These are phyloP conservation scores for Lasioglossum marginatum DNA, from an alignment of 2,888 invertebrate genomes.

Conservation along the genomic window DNA sequence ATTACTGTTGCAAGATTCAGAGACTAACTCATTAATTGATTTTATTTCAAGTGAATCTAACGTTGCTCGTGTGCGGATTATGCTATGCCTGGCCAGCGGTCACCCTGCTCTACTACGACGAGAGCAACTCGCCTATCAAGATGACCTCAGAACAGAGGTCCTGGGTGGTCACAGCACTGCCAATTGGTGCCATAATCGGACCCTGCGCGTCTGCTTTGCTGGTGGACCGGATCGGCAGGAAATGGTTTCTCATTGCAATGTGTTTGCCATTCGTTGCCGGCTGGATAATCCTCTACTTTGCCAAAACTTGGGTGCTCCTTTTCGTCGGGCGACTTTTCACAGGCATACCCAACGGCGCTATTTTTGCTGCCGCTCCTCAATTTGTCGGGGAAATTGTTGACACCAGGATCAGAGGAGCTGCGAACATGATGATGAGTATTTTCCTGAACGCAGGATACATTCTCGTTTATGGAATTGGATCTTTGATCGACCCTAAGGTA, in stretches of 20 bases:
- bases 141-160: slow-evolving; percentile 41
- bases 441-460: slow-evolving; percentile 48
- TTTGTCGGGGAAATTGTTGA: slow-evolving; percentile 69
- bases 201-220: slow-evolving; percentile 51
- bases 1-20: not conserved
- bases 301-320: slow-evolving; percentile 41
- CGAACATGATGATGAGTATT: slow-evolving; percentile 22
- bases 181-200: slow-evolving; percentile 61
- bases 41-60: slow-evolving; percentile 48
- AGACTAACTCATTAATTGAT: not conserved
- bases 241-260: slow-evolving; percentile 54
- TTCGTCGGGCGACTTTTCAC: slow-evolving; percentile 57
- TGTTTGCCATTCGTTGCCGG: slow-evolving; percentile 45
- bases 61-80: slow-evolving; percentile 38
- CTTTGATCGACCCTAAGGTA: slow-evolving; percentile 49
- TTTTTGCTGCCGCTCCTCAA: slow-evolving; percentile 46
- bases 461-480: slow-evolving; percentile 34
- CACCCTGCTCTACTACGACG: slow-evolving; percentile 31
- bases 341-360: slow-evolving; percentile 57
- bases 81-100: slow-evolving; percentile 50
- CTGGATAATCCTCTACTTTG: slow-evolving; percentile 54
- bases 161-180: slow-evolving; percentile 51
- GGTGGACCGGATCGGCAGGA: slow-evolving; percentile 64
- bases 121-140: slow-evolving; percentile 15
- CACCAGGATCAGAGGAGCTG: slow-evolving; percentile 60